These are phyloP conservation scores for Hemiscyllium ocellatum DNA, from an alignment of 2,113 vertebrate species.

Conservation along the genomic window DNA sequence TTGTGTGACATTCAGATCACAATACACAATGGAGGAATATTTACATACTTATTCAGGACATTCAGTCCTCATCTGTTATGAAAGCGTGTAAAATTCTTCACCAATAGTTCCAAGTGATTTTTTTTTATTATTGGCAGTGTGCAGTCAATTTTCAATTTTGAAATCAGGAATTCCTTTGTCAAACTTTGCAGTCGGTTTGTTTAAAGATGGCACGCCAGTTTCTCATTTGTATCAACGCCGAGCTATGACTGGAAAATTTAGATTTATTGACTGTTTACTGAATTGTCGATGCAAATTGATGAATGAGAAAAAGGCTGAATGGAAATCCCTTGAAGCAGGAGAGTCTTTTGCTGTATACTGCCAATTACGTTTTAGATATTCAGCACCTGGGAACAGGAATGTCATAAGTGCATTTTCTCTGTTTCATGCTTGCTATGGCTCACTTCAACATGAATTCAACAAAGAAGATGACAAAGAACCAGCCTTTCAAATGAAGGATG, in stretches of 20 bases:
- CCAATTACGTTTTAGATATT: not conserved
- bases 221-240: not conserved
- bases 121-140: no score
- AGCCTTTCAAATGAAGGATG: not conserved
- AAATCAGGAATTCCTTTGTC: not conserved
- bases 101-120: not conserved
- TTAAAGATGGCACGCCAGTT: not conserved
- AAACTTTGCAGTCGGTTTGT: not conserved
- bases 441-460: conserved; percentile 14
- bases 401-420: not conserved
- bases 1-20: not conserved
- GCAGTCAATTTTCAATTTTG: no score
- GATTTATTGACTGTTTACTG: not conserved
- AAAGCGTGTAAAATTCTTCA: not conserved
- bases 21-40: not conserved
- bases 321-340: not conserved
- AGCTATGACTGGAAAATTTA: no score
- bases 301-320: not conserved
- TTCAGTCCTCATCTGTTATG: not conserved
- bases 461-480: not conserved
- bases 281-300: not conserved
- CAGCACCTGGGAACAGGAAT: not conserved
- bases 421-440: not conserved
- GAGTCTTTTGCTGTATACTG: not conserved
- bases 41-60: not conserved